A percentile compares a stretch with the other conserved stretches of the same genome.
phyloP scores from a whole-genome alignment of 2,113 vertebrate species.

The Notechis scutatus region DNA sequence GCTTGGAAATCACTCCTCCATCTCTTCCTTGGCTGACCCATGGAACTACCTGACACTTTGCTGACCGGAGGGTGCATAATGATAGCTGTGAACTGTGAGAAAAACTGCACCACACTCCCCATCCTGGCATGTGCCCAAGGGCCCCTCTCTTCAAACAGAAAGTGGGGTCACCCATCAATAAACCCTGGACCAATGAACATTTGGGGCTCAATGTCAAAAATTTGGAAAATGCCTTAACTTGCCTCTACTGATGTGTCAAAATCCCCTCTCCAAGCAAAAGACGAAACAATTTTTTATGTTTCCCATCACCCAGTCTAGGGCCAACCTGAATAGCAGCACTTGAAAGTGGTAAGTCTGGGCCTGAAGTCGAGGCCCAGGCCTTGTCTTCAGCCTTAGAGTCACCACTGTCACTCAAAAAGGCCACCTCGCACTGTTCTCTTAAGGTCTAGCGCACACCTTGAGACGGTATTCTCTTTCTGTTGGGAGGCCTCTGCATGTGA shows the following conservation, averaged over 20 bases:
- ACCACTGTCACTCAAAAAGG: background rate
- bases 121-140: background rate
- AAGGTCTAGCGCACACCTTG: background rate
- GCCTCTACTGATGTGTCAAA: no score
- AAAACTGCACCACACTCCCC: background rate
- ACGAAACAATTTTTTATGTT: no score
- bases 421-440: background rate
- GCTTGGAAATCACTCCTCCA: background rate
- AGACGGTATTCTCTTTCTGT: background rate
- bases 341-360: background rate
- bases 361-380: background rate
- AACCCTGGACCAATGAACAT: background rate
- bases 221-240: no score
- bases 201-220: no score
- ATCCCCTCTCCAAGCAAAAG: no score
- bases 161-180: background rate
- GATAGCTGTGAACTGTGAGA: background rate
- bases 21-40: background rate
- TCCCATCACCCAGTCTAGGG: no score
- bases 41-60: background rate
- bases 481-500: background rate
- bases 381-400: background rate
- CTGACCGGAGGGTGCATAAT: background rate
- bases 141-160: background rate
- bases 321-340: background rate